Base-by-base conservation (phyloP, 2,113 vertebrate species). In the Cyanocitta stelleri region DNA sequence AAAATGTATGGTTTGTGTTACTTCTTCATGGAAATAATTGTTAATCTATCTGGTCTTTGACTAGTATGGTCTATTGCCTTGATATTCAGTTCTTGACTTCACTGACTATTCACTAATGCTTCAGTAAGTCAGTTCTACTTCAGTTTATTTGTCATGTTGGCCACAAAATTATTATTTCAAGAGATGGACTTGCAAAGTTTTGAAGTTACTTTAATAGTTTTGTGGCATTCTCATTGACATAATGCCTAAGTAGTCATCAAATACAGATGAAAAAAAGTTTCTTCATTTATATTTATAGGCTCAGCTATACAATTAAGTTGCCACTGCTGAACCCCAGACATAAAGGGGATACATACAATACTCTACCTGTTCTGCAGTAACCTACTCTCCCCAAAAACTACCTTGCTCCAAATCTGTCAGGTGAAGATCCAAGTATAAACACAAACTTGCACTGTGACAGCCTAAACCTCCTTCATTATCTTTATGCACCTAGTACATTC, bases 291-390 rank as follows among this genome's bases (percentile, higher is more conserved):
- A 85, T 91, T 91, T 59, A 59, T 7, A 81, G 33, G 37, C 19
- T 80, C 32, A 74, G 51, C 29, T 37, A 52, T 12, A 49, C 21
- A 76, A 54, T 49, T 44, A 87, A 82, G 26, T 35, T 79, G n/a
- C 19, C 17, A n/a, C 44, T 48, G 29, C 15, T 0, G 1, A 91
- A 68, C 2, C 6, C 18, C 13, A 7, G 24, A 21, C 0, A 1
- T 2, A 55, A 51, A 27, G 16, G 19, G 8, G 7, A 46, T 23
- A 41, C 11, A 48, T 55, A 78, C 11, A 89, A 41, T 26, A 27
- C 21, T 41, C 18, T 32, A 49, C 7, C 16, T 84, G 33, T 43
- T 87, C 43, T 81, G 39, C 30, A 75, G 43, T 51, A 75, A 71
- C 19, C 39, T 67, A 78, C 13, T 64, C 39, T 61, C 64, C 49